These are phyloP conservation scores for Scleropages formosus DNA, from an alignment of 2,797 vertebrate genomes.

Conservation along the genomic window DNA sequence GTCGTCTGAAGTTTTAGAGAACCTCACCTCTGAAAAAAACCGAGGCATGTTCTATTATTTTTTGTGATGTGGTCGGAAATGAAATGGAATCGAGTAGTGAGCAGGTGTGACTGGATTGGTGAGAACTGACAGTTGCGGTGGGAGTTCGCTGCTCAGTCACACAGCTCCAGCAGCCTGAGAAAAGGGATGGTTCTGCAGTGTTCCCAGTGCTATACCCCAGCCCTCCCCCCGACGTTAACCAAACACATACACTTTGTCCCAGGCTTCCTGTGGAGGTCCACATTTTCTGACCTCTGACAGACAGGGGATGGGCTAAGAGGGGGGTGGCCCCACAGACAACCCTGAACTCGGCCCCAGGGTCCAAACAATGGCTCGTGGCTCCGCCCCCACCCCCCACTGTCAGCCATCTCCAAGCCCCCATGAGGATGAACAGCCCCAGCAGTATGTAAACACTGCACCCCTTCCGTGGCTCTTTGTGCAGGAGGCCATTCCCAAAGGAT, in stretches of 20 bases:
- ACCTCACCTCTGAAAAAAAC: too few species aligned
- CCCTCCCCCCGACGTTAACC: slow-evolving; percentile 27
- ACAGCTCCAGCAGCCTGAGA: slow-evolving; percentile 32
- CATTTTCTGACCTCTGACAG: not conserved
- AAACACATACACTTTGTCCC: slow-evolving; percentile 28
- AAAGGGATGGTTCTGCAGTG: slow-evolving; percentile 58
- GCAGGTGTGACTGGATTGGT: too few species aligned
- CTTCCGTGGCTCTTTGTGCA: slow-evolving; percentile 15
- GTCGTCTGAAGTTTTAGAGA: too few species aligned
- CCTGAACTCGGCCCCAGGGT: slow-evolving; percentile 3
- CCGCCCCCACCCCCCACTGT: not conserved
- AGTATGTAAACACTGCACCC: not conserved
- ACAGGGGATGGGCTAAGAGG: not conserved
- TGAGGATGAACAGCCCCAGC: not conserved
- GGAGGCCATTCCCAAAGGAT: slow-evolving; percentile 25
- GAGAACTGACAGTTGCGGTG: not conserved
- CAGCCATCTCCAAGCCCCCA: not conserved
- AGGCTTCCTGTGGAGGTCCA: slow-evolving; percentile 31
- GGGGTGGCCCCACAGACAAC: not conserved
- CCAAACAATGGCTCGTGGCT: slow-evolving; percentile 6
- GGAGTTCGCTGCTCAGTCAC: slow-evolving; percentile 8
- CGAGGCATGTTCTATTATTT: too few species aligned
- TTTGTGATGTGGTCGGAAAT: too few species aligned
- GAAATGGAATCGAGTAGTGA: too few species aligned
- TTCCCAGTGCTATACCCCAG: slow-evolving; percentile 44